Evolutionary conservation across 1,140 invertebrate species (phyloP).

Genomic region (Habropoda laboriosa): DNA sequence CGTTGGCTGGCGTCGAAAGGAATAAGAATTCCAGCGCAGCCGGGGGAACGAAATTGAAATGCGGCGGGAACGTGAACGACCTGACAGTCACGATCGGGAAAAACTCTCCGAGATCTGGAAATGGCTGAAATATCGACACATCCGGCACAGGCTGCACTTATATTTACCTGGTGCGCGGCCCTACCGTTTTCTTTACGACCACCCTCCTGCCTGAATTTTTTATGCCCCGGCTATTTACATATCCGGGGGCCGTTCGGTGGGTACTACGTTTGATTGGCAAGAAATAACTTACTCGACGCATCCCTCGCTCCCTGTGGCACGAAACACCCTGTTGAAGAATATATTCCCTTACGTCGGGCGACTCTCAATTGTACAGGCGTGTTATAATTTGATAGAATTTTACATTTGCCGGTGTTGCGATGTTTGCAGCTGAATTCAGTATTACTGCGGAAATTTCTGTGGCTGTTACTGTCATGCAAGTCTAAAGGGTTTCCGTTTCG

Average conservation of each 20-base stretch:
- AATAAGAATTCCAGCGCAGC: conserved; percentile 53
- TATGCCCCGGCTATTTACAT: conserved; percentile 61
- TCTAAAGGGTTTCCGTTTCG: no score
- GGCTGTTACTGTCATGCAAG: no score
- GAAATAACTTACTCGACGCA: conserved; percentile 33
- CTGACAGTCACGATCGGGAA: conserved; percentile 48
- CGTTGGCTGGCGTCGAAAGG: conserved; percentile 37
- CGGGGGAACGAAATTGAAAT: conserved; percentile 59
- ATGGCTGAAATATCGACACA: conserved; percentile 64
- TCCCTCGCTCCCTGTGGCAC: no score
- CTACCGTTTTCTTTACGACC: conserved; percentile 57
- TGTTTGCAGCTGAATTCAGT: no score
- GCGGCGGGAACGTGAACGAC: conserved; percentile 46
- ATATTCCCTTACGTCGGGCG: background rate
- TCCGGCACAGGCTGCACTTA: conserved; percentile 55
- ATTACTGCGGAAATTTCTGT: no score
- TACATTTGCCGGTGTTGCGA: no score
- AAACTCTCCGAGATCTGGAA: conserved; percentile 51
- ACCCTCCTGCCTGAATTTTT: conserved; percentile 58
- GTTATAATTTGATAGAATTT: no score
- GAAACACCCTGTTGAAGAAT: background rate
- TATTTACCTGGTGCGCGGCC: conserved; percentile 47
- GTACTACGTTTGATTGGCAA: conserved; percentile 50
- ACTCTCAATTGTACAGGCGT: background rate
- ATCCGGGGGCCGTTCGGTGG: conserved; percentile 34